Base-by-base conservation (phyloP, 2,797 vertebrate genomes). In the Darevskia mixta region DNA sequence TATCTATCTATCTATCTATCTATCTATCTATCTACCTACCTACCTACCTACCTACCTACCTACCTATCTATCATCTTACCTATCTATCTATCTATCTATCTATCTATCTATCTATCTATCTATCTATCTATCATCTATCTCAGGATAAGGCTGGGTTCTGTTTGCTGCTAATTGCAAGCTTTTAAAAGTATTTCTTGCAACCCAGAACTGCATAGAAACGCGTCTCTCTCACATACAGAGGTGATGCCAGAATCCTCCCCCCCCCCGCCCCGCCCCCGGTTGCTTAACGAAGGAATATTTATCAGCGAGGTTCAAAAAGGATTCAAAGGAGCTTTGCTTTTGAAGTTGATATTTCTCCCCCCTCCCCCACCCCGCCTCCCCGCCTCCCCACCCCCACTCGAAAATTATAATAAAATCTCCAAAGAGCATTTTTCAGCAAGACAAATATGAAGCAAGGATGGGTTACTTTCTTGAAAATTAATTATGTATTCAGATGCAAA, bases 401-500 rank as follows among this genome's bases (percentile, higher is more conserved):
- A 79, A 79, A 88, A 66, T 85, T 49, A 88, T 66, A 79, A 79
- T 83, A 77, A 79, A 35, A 35, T 75, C 87, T 85, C 87, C 77
- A 49, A 85, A 85, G 87, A 80, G 23, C 55, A 3, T 80, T 80
- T 85, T 32, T 64, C 1, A 27, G 82, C 45, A 83, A 84, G 66
- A n/a, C 67, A 85, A 80, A 85, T 80, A 88, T 35, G 82, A 88
- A 18, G 71, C 55, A 4, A 9, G 75, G 80, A 27, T 64, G 79
- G 79, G 75, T 79, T 79, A 84, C 82, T 88, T 84, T 79, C 49
- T 61, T 41, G 17, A 27, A 84, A 79, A 79, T 88, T 79, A 79
- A 84, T 85, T 73, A 85, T 73, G 82, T 45, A 88, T 85, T 85
- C 82, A 88, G 76, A 84, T 88, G 82, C 82, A 85, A 85, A 88